Evolutionary conservation across 2,888 invertebrate genomes (phyloP), one percentile per base, ranked within the genome.

Genomic region (Lathronympha strigana): DNA sequence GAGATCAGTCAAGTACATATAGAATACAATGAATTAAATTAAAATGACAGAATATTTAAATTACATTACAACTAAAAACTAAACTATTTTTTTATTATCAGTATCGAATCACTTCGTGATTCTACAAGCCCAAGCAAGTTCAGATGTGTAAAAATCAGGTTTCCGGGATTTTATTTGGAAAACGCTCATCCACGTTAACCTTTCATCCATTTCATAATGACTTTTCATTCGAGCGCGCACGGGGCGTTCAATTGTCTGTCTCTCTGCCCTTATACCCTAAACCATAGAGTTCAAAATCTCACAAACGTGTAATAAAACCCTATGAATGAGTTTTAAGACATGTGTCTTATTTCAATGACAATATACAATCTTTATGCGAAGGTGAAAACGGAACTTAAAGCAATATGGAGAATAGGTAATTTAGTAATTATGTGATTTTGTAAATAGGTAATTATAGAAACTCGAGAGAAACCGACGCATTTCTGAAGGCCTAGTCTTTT

Each of bases 171-270:
- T n/a, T n/a, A n/a, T n/a, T n/a, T n/a, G n/a, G n/a, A n/a, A n/a
- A n/a, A n/a, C n/a, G n/a, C n/a, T n/a, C n/a, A 45, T 57, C 55
- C 67, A 63, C 28, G 55, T 23, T 61, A 60, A 38, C 25, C 23
- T 33, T 11, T 55, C 17, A 8, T 50, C 43, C 63, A 60, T 61
- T 58, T 64, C 58, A 33, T 58, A 51, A 64, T 64, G 58, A 28
- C 47, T 66, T 40, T 8, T 47, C 63, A 66, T 66, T 43, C 66
- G 69, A 67, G 71, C 66, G 66, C 61, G 66, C 58, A 15, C 43
- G 55, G 33, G 17, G 51, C 53, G 6, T 1, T 45, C 33, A 43
- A 53, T 45, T 23, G 1, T 47, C 36, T 45, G 17, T n/a, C n/a
- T n/a, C 17, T 3, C n/a, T 13, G 1, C 36, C 17, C 43, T 58